Evolutionary conservation across 2,113 vertebrate species (phyloP), one percentile per base, ranked within the genome.

Genomic region (Ochotona curzoniae): DNA sequence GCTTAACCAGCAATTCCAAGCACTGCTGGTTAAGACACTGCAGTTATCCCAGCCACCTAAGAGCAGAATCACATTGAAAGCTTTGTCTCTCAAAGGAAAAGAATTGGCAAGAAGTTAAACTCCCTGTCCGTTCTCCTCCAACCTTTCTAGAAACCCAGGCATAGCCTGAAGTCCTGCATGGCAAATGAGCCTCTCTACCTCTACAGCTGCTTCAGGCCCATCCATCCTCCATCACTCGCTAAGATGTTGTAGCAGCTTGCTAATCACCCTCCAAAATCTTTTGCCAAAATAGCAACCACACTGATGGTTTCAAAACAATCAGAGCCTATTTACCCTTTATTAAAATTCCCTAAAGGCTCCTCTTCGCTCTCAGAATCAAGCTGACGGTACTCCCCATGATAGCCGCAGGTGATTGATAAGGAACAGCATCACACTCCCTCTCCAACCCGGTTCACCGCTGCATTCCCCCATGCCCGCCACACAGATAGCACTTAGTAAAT

Each of bases 61-160:
- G 6, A 80, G 30, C 0, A 54, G 35, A 76, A 2, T 26, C 21
- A 14, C 17, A 2, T 1, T 1, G 7, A n/a, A 57, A 8, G 15
- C n/a, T 23, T 25, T 11, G 13, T 1, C 12, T 17, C 5, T 13
- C 17, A 1, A 85, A n/a, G 17, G 15, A 10, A 54, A 83, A 44
- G 15, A 47, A 21, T 21, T 35, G 23, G 54, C 25, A 67, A 73
- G 38, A n/a, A 51, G 47, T 61, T 51, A 60, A 78, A 2, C 10
- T 2, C 7, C 3, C 35, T 7, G 2, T 69, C 64, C 32, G 1
- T 63, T 51, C 64, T 44, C 44, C 49, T 35, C 6, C 0, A 67
- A 38, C n/a, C 12, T 12, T 25, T 2, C 11, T 11, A 21, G 49
- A 69, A 61, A 25, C 4, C 12, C 70, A 81, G 81, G 44, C 54